Evolutionary conservation across 2,113 vertebrate genomes (phyloP).

Genomic region (Amazona guildingii): DNA sequence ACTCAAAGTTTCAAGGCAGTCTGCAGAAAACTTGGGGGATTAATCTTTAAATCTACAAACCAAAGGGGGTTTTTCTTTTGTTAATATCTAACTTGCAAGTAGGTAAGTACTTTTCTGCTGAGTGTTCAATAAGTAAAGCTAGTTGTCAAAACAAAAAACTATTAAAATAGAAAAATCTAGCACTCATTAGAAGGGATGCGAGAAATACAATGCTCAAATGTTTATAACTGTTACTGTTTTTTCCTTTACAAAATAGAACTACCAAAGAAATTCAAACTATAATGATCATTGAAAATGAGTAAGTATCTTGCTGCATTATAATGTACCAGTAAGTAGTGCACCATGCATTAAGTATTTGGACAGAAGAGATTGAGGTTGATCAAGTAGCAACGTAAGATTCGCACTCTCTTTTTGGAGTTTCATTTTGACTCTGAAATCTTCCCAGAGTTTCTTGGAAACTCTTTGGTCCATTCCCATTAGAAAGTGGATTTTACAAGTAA

Average conservation of each 20-base stretch:
- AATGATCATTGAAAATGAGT: slow-evolving; percentile 60
- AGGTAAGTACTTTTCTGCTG: slow-evolving; percentile 79
- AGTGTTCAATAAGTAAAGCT: slow-evolving; percentile 78
- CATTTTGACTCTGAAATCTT: slow-evolving; percentile 74
- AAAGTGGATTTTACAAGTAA: slow-evolving; percentile 56
- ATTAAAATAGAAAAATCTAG: slow-evolving; percentile 77
- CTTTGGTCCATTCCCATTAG: slow-evolving; percentile 89
- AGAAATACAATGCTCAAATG: slow-evolving; percentile 84
- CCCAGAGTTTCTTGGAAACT: slow-evolving; percentile 77
- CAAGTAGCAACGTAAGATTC: slow-evolving; percentile 59
- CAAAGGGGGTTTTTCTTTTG: slow-evolving; percentile 68
- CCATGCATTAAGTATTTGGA: slow-evolving; percentile 67
- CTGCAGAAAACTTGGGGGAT: slow-evolving; percentile 83
- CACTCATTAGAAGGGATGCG: slow-evolving; percentile 80
- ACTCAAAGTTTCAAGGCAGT: slow-evolving; percentile 87
- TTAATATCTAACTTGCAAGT: slow-evolving; percentile 81
- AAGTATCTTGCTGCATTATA: slow-evolving; percentile 57
- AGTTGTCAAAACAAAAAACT: slow-evolving; percentile 76
- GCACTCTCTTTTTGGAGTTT: slow-evolving; percentile 61
- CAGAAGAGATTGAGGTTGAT: slow-evolving; percentile 60
- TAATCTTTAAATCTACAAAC: slow-evolving; percentile 84
- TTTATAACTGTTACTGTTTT: slow-evolving; percentile 57
- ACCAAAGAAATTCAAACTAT: slow-evolving; percentile 60
- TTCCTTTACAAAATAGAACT: slow-evolving; percentile 68
- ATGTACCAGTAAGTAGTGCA: slow-evolving; percentile 68